Percentiles rank a stretch among this genome's conserved stretches.
phyloP scores from a whole-genome alignment of 1,140 invertebrate species.

The Hyles euphorbiae region DNA sequence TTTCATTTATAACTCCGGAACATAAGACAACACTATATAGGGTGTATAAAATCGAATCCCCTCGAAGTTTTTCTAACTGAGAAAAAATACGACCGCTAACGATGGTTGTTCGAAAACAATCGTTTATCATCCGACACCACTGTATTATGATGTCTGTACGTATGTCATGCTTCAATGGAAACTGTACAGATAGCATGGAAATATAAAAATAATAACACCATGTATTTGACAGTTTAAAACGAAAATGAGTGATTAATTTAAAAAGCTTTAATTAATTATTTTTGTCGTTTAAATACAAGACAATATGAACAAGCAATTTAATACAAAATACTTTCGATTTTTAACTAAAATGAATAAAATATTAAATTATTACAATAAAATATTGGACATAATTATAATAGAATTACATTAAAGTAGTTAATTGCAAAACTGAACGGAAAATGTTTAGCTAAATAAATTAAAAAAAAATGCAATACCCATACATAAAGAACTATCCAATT shows the following conservation, averaged over 20 bases:
- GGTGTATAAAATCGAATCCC: not conserved
- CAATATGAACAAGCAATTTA: not conserved
- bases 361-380: too few species aligned
- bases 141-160: constrained; percentile 37
- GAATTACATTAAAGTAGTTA: too few species aligned
- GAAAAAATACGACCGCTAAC: constrained; percentile 41
- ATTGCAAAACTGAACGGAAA: too few species aligned
- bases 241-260: not conserved
- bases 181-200: constrained; percentile 45
- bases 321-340: not conserved
- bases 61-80: constrained; percentile 7
- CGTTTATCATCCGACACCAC: constrained; percentile 51
- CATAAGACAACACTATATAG: not conserved
- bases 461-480: too few species aligned
- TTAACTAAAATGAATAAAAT: constrained; percentile 8
- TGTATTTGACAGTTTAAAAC: not conserved
- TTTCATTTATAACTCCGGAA: too few species aligned
- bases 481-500: too few species aligned
- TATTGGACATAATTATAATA: too few species aligned
- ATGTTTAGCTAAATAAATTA: too few species aligned
- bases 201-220: not conserved
- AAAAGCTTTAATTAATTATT: not conserved
- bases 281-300: not conserved
- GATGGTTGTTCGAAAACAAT: constrained; percentile 54
- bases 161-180: constrained; percentile 40